phyloP scores from a whole-genome alignment of 2,113 vertebrate species.

The Prietella phreatophila region DNA sequence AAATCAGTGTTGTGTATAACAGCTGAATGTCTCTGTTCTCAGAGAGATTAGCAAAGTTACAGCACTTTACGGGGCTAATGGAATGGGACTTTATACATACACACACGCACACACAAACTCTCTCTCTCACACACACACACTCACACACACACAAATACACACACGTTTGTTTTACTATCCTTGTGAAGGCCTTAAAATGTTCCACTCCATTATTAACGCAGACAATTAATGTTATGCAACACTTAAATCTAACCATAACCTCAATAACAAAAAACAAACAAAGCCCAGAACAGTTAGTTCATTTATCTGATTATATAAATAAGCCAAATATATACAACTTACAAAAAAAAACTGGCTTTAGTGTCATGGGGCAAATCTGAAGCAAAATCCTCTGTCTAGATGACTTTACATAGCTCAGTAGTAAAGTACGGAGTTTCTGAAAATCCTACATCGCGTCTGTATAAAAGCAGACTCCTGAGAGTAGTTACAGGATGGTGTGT shows the following conservation, averaged over 20 bases:
- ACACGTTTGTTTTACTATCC: not conserved
- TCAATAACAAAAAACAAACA: not conserved
- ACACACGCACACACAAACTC: not conserved
- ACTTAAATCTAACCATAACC: not conserved
- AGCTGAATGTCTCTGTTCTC: conserved; percentile 14
- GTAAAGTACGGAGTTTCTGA: not conserved
- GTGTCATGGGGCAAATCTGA: not conserved
- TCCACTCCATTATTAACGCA: not conserved
- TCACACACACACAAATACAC: not conserved
- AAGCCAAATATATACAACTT: not conserved
- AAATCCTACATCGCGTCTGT: not conserved
- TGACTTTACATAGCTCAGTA: not conserved
- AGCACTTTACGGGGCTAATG: not conserved
- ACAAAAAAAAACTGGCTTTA: not conserved
- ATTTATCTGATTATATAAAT: not conserved
- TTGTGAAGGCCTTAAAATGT: not conserved
- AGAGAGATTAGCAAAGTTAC: not conserved
- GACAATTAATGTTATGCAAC: not conserved
- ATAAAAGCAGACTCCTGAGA: not conserved
- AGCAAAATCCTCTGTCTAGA: not conserved
- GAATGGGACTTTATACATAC: not conserved
- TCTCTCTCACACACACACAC: no score
- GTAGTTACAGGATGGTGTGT: not conserved
- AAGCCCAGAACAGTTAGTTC: not conserved
- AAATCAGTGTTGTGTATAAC: conserved; percentile 20